Evolutionary conservation across 2,888 invertebrate species (phyloP).

Genomic region (Galeopsomyia nigrocyanea): DNA sequence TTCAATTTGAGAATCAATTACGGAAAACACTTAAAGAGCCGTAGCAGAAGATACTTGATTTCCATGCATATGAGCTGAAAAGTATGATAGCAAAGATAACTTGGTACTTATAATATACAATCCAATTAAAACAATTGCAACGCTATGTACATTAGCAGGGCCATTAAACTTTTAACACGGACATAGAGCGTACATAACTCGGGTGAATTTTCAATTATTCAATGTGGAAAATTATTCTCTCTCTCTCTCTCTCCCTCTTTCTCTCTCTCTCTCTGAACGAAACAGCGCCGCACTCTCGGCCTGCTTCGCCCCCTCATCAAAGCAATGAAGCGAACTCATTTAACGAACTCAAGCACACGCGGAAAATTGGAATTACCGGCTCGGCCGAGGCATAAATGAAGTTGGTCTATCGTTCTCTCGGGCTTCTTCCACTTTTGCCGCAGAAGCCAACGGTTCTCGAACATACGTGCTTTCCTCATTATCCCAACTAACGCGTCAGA

Average conservation of each 20-base stretch:
- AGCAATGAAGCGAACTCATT: constrained; percentile 54
- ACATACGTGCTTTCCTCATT: constrained; percentile 35
- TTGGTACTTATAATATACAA: too few species aligned
- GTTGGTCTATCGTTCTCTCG: constrained; percentile 32
- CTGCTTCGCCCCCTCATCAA: constrained; percentile 13
- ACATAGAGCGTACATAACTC: too few species aligned
- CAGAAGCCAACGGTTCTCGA: not conserved
- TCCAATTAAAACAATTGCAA: too few species aligned
- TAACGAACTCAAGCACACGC: constrained; percentile 53
- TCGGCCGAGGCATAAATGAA: constrained; percentile 37
- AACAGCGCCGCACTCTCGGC: not conserved
- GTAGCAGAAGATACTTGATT: too few species aligned
- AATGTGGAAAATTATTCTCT: constrained; percentile 5
- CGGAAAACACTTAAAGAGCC: too few species aligned
- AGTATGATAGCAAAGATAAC: too few species aligned
- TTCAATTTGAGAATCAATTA: too few species aligned
- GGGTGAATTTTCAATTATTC: constrained; percentile 9
- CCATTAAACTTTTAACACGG: too few species aligned
- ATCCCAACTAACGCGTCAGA: constrained; percentile 4
- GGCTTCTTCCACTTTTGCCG: constrained; percentile 20
- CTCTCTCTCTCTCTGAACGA: not conserved
- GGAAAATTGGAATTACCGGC: constrained; percentile 33
- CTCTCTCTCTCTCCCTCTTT: not conserved
- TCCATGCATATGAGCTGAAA: too few species aligned
- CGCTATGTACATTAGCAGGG: too few species aligned